These are phyloP conservation scores for Cettia cetti DNA, from an alignment of 2,113 vertebrate genomes.

Conservation along the genomic window DNA sequence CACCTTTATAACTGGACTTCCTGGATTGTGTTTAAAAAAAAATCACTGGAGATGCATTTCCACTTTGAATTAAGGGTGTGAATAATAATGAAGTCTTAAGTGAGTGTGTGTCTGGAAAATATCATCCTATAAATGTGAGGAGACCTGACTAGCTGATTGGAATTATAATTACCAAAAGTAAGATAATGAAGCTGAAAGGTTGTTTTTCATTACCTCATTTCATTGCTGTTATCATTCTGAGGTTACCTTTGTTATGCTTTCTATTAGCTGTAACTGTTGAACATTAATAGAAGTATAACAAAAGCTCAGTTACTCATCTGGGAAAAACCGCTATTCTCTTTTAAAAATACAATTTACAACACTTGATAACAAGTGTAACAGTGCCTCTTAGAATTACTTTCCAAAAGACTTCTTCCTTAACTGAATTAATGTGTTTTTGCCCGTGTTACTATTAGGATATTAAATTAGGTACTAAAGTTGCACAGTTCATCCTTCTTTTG, in stretches of 20 bases:
- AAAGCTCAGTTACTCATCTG: neutral
- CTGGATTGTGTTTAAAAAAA: neutral
- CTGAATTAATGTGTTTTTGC: neutral
- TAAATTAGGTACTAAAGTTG: neutral
- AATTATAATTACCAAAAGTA: conserved; percentile 9
- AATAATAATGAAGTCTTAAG: conserved; percentile 5
- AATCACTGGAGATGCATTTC: neutral
- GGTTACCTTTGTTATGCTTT: neutral
- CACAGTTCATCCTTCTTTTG: neutral
- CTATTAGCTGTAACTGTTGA: neutral
- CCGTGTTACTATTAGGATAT: neutral
- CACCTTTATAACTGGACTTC: neutral
- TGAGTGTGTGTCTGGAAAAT: neutral
- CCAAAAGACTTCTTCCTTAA: neutral
- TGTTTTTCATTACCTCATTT: conserved; percentile 17
- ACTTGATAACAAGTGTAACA: neutral
- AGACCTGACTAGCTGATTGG: neutral
- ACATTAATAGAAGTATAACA: conserved; percentile 6
- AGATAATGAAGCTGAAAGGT: conserved; percentile 7
- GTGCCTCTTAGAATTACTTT: neutral
- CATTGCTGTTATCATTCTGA: neutral
- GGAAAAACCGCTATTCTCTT: neutral
- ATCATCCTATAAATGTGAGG: neutral
- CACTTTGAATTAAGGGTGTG: neutral
- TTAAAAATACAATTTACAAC: neutral